phyloP scores from a whole-genome alignment of 2,113 vertebrate species.

The Gopherus flavomarginatus region DNA sequence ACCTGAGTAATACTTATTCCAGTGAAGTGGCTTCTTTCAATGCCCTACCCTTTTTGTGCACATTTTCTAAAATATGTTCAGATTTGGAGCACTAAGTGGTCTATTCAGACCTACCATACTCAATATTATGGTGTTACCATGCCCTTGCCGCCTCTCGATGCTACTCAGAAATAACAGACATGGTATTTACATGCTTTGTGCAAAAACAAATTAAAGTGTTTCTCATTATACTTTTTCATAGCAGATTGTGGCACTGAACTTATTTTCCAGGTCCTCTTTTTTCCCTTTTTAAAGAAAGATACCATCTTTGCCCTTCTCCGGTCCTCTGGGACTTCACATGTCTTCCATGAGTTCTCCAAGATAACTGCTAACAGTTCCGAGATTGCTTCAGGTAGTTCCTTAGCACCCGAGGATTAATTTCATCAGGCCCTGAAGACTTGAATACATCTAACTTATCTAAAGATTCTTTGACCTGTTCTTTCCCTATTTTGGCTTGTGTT shows the following conservation, averaged over 20 bases:
- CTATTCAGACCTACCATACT: slow-evolving; percentile 3
- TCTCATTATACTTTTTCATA: neutral
- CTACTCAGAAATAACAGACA: neutral
- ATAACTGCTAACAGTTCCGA: too few relatives aligned
- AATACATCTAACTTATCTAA: too few relatives aligned
- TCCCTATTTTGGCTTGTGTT: too few relatives aligned
- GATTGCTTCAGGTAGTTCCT: too few relatives aligned
- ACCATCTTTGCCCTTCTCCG: too few relatives aligned
- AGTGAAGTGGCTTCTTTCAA: neutral
- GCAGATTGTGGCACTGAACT: neutral
- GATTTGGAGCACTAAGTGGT: slow-evolving; percentile 29
- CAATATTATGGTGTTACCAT: neutral
- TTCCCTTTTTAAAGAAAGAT: neutral
- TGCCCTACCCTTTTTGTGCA: slow-evolving; percentile 35
- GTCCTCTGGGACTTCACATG: too few relatives aligned
- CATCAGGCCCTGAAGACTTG: too few relatives aligned
- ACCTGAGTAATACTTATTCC: neutral
- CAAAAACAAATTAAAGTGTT: neutral
- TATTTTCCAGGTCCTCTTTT: neutral
- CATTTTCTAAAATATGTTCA: slow-evolving; percentile 11
- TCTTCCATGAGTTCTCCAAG: too few relatives aligned
- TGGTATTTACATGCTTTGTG: neutral
- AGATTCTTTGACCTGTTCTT: too few relatives aligned
- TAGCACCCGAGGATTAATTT: too few relatives aligned
- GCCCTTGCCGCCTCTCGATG: neutral